Conservation (phyloP, 64 coral and sea anemone species). For the Montipora efflorescens region DNA sequence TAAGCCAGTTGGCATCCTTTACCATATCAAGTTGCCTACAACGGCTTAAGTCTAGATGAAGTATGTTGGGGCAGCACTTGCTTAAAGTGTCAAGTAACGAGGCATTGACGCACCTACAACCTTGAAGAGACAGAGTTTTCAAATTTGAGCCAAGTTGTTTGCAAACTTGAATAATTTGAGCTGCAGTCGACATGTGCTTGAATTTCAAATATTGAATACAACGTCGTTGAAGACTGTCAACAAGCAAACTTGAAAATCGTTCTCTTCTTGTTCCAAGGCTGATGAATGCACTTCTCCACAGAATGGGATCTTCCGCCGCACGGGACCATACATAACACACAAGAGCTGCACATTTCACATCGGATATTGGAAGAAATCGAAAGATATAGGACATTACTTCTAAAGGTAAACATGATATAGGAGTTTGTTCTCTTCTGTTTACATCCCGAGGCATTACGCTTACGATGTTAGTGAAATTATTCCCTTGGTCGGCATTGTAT, state of each 20-base stretch:
- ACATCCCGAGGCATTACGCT: not conserved
- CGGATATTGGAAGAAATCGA: conserved; percentile 76
- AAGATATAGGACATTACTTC: conserved; percentile 89
- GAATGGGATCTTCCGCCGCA: conserved; percentile 81
- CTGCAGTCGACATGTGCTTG: conserved; percentile 47
- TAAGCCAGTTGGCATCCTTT: conserved; percentile 70
- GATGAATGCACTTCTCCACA: conserved; percentile 73
- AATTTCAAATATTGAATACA: conserved; percentile 76
- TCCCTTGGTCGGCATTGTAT: no score
- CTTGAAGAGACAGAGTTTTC: conserved; percentile 61
- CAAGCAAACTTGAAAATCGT: conserved; percentile 66
- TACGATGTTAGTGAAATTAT: no score
- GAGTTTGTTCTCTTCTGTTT: not conserved
- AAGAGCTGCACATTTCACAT: conserved; percentile 71
- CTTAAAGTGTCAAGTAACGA: conserved; percentile 36
- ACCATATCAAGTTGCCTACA: conserved; percentile 81
- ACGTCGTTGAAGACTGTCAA: conserved; percentile 77
- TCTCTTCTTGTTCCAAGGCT: conserved; percentile 71
- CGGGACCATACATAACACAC: conserved; percentile 77
- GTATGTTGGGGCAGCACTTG: conserved; percentile 63
- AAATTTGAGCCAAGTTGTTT: conserved; percentile 67
- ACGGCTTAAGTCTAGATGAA: conserved; percentile 67
- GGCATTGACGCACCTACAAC: conserved; percentile 74
- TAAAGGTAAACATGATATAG: conserved; percentile 50
- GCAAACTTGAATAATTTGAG: conserved; percentile 87